Evolutionary conservation across 2,888 invertebrate genomes (phyloP).

Genomic region (Himalopsyche kuldschensis): DNA sequence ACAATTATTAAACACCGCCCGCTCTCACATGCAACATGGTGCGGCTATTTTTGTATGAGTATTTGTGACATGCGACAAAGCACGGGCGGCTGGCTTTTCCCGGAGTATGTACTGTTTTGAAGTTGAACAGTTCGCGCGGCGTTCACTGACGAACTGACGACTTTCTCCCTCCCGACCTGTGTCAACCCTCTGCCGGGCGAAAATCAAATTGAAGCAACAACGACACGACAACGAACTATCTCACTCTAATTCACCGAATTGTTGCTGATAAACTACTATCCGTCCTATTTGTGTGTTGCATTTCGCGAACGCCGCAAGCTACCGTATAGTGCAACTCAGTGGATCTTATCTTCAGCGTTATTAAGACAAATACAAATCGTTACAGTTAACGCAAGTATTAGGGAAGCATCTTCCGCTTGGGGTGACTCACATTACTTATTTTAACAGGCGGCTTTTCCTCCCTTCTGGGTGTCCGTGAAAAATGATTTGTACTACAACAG

Average conservation of each 20-base stretch:
- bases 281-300: slow-evolving; percentile 21
- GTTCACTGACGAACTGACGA: slow-evolving; percentile 37
- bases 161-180: slow-evolving; percentile 23
- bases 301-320: not conserved
- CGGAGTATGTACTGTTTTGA: not conserved
- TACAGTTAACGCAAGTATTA: slow-evolving; percentile 9
- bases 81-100: not conserved
- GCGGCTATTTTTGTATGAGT: not conserved
- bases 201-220: slow-evolving; percentile 15
- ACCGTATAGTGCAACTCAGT: slow-evolving; percentile 5
- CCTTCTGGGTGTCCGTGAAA: not conserved
- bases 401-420: not conserved
- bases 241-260: slow-evolving; percentile 1
- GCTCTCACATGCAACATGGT: slow-evolving; percentile 8
- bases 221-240: slow-evolving; percentile 26
- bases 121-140: slow-evolving; percentile 21
- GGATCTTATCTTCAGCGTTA: slow-evolving; percentile 20
- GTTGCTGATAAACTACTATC: not conserved
- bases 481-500: not conserved
- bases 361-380: slow-evolving; percentile 31
- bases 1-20: not conserved
- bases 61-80: not conserved
- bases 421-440: not conserved
- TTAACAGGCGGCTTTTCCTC: not conserved
- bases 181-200: slow-evolving; percentile 22